These are phyloP conservation scores for Caenorhabditis wallacei DNA, from an alignment of 2,888 invertebrate species.

Conservation along the genomic window DNA sequence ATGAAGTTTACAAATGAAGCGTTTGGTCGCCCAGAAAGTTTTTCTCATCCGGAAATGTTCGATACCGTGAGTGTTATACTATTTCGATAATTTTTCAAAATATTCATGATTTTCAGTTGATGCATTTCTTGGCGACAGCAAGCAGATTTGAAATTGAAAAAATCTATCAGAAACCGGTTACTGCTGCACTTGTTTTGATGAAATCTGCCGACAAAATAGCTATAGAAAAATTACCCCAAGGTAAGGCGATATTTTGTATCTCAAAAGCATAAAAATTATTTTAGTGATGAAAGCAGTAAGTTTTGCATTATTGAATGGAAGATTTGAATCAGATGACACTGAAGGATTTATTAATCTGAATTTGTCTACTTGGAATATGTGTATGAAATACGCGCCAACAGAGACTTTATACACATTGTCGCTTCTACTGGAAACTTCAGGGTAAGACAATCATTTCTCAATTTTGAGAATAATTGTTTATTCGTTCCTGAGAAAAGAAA, in stretches of 20 bases:
- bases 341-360: conserved; percentile 1
- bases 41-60: conserved; percentile 43
- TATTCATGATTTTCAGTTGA: conserved; percentile 13
- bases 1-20: conserved; percentile 30
- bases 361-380: conserved; percentile 12
- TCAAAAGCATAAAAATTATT: neutral
- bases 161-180: conserved; percentile 21
- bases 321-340: neutral
- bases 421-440: conserved; percentile 19
- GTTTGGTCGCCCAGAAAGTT: conserved; percentile 28
- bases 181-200: conserved; percentile 28
- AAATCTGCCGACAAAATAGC: conserved; percentile 4
- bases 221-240: neutral
- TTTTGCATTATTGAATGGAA: conserved; percentile 44
- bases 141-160: conserved; percentile 33
- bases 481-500: too few species aligned
- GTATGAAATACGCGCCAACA: conserved; percentile 45
- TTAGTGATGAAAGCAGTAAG: conserved; percentile 51
- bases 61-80: conserved; percentile 18
- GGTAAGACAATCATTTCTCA: neutral
- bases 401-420: conserved; percentile 43
- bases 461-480: too few species aligned
- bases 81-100: neutral
- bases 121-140: conserved; percentile 45
- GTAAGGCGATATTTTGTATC: neutral